These are phyloP conservation scores for Lutra lutra DNA, from an alignment of 2,797 vertebrate genomes.

Conservation along the genomic window DNA sequence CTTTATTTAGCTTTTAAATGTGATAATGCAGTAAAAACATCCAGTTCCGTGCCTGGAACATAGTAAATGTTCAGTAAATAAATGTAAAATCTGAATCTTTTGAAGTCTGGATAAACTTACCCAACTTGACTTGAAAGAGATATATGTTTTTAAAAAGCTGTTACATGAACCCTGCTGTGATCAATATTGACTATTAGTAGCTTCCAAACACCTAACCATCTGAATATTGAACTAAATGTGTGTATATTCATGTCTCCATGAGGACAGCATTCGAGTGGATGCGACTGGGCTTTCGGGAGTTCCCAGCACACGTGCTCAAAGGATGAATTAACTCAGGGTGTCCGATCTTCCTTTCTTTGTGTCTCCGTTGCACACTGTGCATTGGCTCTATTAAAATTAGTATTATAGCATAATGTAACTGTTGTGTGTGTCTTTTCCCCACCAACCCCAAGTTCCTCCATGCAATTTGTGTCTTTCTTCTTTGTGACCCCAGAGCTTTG, in stretches of 20 bases:
- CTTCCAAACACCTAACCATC: not conserved
- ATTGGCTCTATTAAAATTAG: not conserved
- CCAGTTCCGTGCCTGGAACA: not conserved
- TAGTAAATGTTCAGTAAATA: constrained; percentile 38
- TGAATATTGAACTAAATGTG: not conserved
- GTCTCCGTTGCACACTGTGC: too few relatives aligned
- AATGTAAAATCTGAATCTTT: not conserved
- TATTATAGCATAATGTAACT: not conserved
- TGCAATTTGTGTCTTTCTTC: not conserved
- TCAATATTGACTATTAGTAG: not conserved
- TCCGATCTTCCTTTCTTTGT: not conserved
- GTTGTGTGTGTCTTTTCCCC: not conserved
- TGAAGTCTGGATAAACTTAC: not conserved
- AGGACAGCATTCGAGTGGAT: not conserved
- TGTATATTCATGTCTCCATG: not conserved
- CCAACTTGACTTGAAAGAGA: not conserved
- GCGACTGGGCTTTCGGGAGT: not conserved
- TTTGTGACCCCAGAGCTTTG: not conserved
- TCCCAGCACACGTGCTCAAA: not conserved
- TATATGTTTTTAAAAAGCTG: not conserved
- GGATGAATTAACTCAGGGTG: rapidly evolving
- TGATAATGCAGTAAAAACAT: constrained; percentile 47
- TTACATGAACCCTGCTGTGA: not conserved
- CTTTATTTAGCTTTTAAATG: constrained; percentile 68
- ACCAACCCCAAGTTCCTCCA: not conserved